phyloP scores from a whole-genome alignment of 2,797 vertebrate species.

The Erethizon dorsatum region DNA sequence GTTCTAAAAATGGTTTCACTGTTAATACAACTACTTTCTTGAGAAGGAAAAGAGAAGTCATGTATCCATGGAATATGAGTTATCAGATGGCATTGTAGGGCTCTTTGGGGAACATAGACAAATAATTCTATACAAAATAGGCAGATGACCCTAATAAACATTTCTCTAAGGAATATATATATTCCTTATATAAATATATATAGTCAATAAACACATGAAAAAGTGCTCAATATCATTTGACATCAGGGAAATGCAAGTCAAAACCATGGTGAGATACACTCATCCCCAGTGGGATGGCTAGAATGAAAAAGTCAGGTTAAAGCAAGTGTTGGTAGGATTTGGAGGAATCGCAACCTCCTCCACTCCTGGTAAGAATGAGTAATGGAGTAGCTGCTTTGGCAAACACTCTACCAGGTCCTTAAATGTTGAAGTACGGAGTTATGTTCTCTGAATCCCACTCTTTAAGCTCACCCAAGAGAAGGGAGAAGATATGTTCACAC shows the following conservation, averaged over 20 bases:
- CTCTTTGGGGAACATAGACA: background rate
- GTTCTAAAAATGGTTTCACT: conserved; percentile 50
- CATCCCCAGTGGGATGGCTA: background rate
- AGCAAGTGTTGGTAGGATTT: background rate
- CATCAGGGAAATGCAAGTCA: background rate
- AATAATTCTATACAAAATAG: conserved; percentile 3
- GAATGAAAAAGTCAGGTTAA: background rate
- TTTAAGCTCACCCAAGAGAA: background rate
- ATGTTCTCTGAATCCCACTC: background rate
- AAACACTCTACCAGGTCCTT: background rate
- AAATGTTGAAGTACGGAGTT: background rate
- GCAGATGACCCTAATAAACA: background rate
- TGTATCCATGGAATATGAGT: background rate
- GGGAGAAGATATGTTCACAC: background rate
- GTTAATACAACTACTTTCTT: conserved; percentile 10
- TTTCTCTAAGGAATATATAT: background rate
- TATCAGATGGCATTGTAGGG: background rate
- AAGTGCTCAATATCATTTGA: background rate
- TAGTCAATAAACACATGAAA: background rate
- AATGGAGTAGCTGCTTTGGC: background rate
- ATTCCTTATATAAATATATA: background rate
- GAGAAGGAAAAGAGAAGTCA: background rate
- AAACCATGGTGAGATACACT: background rate
- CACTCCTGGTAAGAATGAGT: background rate
- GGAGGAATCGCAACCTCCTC: background rate